Percentiles rank a stretch among this genome's conserved stretches.
Evolutionary conservation across 2,113 vertebrate genomes (phyloP).

Genomic region (Grantiella picta): DNA sequence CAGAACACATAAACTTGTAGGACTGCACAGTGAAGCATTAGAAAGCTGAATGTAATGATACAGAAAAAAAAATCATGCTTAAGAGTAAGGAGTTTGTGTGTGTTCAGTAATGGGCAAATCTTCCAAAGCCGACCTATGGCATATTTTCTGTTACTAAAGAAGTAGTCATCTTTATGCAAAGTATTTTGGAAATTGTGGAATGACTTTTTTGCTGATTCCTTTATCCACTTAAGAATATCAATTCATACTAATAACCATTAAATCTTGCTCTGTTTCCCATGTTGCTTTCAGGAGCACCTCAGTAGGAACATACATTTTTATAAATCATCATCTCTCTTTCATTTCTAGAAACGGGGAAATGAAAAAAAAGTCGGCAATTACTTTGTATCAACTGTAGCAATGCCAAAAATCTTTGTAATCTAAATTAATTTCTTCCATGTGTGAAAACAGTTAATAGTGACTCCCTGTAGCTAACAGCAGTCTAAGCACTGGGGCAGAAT

Average conservation of each 20-base stretch:
- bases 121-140: background rate
- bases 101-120: background rate
- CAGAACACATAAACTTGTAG: background rate
- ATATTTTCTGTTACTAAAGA: background rate
- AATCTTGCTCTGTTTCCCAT: background rate
- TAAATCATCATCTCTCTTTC: background rate
- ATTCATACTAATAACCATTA: background rate
- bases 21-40: background rate
- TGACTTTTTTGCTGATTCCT: background rate
- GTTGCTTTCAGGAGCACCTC: background rate
- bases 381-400: background rate
- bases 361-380: slow-evolving; percentile 21
- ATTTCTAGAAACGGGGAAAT: background rate
- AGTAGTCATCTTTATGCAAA: background rate
- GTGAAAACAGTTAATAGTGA: background rate
- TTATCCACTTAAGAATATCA: background rate
- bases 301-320: background rate
- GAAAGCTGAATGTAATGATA: background rate
- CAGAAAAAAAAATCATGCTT: background rate
- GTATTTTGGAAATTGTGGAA: background rate
- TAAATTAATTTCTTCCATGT: background rate
- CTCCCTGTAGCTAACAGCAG: background rate
- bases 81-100: background rate
- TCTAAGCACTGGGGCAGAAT: background rate
- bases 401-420: background rate